Evolutionary conservation across 2,888 invertebrate species (phyloP), one percentile per base, ranked within the genome.

Genomic region (Rotaria macrura): DNA sequence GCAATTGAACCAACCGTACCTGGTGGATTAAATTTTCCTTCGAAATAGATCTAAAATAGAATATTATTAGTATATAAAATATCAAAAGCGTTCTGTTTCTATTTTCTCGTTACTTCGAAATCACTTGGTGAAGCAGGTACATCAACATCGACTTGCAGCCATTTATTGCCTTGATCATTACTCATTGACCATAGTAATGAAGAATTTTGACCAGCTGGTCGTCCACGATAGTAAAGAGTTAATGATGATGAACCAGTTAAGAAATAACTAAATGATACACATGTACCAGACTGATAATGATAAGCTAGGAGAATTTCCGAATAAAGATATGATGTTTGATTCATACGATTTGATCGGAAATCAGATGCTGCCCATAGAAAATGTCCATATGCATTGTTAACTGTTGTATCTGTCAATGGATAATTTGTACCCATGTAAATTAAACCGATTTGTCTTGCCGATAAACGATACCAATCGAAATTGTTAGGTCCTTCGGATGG

Each of bases 1-100:
- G 87, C 87, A 65, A 88, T 87, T 74, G 88, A 87, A 54, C 87
- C 85, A 20, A 34, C 10, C 17, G 29, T 17, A 52, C 6, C 34
- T 23, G 14, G 1, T 43, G 38, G 12, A 38, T 65, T 43, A n/a
- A 79, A 79, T 43, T 43, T 40, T 40, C 79, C 79, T 43, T 79
- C 43, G n/a, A 79, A 43, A 34, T 34, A 65, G 17, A 65, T 38
- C 65, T 65, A 34, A 34, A 65, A 65, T 29, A 20, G 9, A 65
- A 29, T 5, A 65, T 65, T 65, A 3, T 65, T 65, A 6, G 34
- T 0, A 0, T 2, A 34, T 20, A 29, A 65, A 20, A 34, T 34
- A 34, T 12, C 3, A 14, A 65, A 29, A 14, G 34, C 4, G 3
- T 29, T 65, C 4, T 34, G 20, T 34, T 17, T 25, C 25, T 54